Conservation (phyloP, 1,140 invertebrate genomes). For the Ceratina japonica region DNA sequence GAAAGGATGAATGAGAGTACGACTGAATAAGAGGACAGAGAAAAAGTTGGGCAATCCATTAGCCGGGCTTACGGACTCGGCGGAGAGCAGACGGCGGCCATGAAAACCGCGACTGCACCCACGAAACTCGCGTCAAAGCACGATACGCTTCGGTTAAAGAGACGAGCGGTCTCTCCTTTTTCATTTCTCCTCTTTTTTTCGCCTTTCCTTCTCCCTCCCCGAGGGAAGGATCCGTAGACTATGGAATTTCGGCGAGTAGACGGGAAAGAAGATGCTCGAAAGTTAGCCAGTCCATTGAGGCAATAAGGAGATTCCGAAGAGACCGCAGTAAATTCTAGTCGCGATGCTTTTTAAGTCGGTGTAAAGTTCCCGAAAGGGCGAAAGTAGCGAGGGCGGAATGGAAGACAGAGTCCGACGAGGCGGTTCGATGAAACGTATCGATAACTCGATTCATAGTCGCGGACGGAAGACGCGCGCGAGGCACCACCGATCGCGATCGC, state of each 20-base stretch:
- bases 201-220: neutral
- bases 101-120: slow-evolving; percentile 34
- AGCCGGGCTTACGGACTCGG: slow-evolving; percentile 37
- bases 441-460: slow-evolving; percentile 58
- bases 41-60: slow-evolving; percentile 62
- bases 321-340: too few relatives aligned
- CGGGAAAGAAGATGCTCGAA: neutral
- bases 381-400: slow-evolving; percentile 4
- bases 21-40: slow-evolving; percentile 45
- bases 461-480: slow-evolving; percentile 40
- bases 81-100: slow-evolving; percentile 48
- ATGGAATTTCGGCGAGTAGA: neutral
- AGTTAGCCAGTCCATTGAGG: slow-evolving; percentile 28
- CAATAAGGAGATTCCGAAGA: neutral
- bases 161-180: slow-evolving; percentile 4
- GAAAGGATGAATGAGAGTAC: slow-evolving; percentile 38
- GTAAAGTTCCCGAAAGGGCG: neutral
- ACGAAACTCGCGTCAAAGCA: slow-evolving; percentile 47
- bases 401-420: slow-evolving; percentile 40
- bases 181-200: neutral
- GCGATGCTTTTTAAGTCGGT: too few relatives aligned
- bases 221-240: too few relatives aligned
- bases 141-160: slow-evolving; percentile 18
- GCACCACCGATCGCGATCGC: slow-evolving; percentile 24
- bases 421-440: slow-evolving; percentile 60